A percentile compares a stretch with the other conserved stretches of the same genome.
phyloP scores from a whole-genome alignment of 2,797 vertebrate species.

The Catostomus latipinnis region DNA sequence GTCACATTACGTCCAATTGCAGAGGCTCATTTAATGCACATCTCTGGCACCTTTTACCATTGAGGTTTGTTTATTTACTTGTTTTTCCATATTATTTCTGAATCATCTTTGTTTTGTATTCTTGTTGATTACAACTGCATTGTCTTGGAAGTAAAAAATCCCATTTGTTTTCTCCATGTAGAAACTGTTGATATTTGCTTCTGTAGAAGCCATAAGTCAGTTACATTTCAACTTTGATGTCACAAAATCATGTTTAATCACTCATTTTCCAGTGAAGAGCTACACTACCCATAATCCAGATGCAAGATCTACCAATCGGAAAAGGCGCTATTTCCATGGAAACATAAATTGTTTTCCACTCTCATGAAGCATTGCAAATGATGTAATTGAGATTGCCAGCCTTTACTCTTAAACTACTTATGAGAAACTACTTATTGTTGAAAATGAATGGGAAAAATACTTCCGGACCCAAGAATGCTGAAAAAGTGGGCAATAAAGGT shows the following conservation, averaged over 20 bases:
- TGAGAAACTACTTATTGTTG: too few species aligned
- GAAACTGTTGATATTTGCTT: not conserved
- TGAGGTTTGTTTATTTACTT: not conserved
- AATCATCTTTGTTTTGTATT: slow-evolving; percentile 1
- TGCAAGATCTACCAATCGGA: not conserved
- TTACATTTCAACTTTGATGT: not conserved
- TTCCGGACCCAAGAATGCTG: not conserved
- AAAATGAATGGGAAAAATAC: not conserved
- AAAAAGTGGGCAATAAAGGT: slow-evolving; percentile 5
- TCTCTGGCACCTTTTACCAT: not conserved
- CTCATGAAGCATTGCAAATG: not conserved
- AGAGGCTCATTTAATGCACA: not conserved
- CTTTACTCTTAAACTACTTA: not conserved
- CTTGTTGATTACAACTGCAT: slow-evolving; percentile 23
- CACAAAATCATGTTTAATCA: not conserved
- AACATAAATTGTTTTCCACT: not conserved
- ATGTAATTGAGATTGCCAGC: not conserved
- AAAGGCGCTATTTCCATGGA: not conserved
- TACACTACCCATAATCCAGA: not conserved
- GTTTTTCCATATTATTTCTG: not conserved
- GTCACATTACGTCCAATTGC: not conserved
- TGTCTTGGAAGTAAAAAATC: not conserved
- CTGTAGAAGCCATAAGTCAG: not conserved
- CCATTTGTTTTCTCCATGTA: not conserved
- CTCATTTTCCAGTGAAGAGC: not conserved